Evolutionary conservation across 92 coral and sea anemone species (phyloP).

Genomic region (Virgularia gustaviana): DNA sequence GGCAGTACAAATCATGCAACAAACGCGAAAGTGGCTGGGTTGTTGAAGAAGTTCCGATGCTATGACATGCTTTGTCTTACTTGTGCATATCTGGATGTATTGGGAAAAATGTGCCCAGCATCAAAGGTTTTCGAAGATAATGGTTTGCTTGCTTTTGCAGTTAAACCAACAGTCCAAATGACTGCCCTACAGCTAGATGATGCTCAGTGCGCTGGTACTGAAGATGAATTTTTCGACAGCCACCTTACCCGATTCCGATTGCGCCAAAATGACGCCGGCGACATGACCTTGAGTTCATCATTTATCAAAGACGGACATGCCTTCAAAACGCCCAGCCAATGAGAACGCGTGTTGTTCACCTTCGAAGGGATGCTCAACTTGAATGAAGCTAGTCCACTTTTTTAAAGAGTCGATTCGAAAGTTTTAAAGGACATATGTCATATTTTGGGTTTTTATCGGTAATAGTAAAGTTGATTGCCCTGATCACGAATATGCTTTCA

Average conservation of each 20-base stretch:
- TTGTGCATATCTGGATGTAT: neutral
- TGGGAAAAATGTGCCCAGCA: slow-evolving; percentile 8
- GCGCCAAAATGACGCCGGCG: neutral
- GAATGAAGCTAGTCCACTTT: too few species aligned
- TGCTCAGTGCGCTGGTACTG: slow-evolving; percentile 12
- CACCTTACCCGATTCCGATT: slow-evolving; percentile 6
- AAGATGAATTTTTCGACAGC: neutral
- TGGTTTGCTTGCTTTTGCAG: neutral
- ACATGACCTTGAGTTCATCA: too few species aligned
- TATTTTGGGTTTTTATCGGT: too few species aligned
- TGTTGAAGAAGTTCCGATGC: slow-evolving; percentile 7
- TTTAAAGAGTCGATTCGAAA: too few species aligned
- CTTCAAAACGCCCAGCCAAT: too few species aligned
- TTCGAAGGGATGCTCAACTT: too few species aligned
- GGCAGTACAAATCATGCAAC: neutral
- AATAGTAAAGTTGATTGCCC: too few species aligned
- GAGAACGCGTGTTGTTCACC: too few species aligned
- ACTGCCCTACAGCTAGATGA: slow-evolving; percentile 9
- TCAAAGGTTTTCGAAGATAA: slow-evolving; percentile 18
- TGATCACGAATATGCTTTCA: too few species aligned
- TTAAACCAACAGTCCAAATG: neutral
- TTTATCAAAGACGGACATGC: too few species aligned
- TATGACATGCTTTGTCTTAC: slow-evolving; percentile 9
- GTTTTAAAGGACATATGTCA: too few species aligned
- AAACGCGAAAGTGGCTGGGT: neutral